A percentile compares a stretch with the other conserved stretches of the same genome.
Conservation (phyloP, 2,113 vertebrate species). For the Electrona antarctica region DNA sequence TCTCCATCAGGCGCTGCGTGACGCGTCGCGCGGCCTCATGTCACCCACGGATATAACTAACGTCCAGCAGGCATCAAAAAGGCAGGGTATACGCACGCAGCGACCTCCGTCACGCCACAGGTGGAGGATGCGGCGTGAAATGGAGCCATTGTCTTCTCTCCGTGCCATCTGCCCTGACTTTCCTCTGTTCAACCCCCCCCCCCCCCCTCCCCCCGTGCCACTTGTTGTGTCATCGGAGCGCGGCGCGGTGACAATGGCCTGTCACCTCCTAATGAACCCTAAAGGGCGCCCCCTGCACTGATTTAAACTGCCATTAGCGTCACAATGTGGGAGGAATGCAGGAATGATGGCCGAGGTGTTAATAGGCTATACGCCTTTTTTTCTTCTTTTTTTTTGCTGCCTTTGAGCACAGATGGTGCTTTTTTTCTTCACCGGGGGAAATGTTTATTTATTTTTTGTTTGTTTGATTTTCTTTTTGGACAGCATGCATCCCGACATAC, state of each 20-base stretch:
- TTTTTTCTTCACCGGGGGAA: too few species aligned
- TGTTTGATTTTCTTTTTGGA: too few species aligned
- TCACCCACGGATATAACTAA: slow-evolving; percentile 58
- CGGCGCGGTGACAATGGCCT: slow-evolving; percentile 54
- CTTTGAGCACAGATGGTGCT: too few species aligned
- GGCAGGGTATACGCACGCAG: slow-evolving; percentile 35
- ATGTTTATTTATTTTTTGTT: too few species aligned
- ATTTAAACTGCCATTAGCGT: slow-evolving; percentile 77
- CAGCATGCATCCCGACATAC: too few species aligned
- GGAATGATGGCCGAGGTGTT: slow-evolving; percentile 55
- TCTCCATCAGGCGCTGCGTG: slow-evolving; percentile 55
- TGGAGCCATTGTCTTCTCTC: slow-evolving; percentile 59
- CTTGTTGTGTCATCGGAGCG: slow-evolving; percentile 45
- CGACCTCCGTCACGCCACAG: slow-evolving; percentile 69
- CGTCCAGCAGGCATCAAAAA: slow-evolving; percentile 60
- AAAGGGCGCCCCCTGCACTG: slow-evolving; percentile 61
- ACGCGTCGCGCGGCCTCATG: slow-evolving; percentile 29
- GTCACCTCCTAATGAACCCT: slow-evolving; percentile 68
- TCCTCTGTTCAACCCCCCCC: neutral
- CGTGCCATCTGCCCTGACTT: slow-evolving; percentile 66
- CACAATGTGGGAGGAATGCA: slow-evolving; percentile 47
- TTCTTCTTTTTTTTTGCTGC: too few species aligned
- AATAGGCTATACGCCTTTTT: neutral
- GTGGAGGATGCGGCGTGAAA: slow-evolving; percentile 72
- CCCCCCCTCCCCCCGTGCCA: slow-evolving; percentile 18